These are phyloP conservation scores for Rhyacichthys aspro DNA, from an alignment of 2,797 vertebrate genomes.

Conservation along the genomic window DNA sequence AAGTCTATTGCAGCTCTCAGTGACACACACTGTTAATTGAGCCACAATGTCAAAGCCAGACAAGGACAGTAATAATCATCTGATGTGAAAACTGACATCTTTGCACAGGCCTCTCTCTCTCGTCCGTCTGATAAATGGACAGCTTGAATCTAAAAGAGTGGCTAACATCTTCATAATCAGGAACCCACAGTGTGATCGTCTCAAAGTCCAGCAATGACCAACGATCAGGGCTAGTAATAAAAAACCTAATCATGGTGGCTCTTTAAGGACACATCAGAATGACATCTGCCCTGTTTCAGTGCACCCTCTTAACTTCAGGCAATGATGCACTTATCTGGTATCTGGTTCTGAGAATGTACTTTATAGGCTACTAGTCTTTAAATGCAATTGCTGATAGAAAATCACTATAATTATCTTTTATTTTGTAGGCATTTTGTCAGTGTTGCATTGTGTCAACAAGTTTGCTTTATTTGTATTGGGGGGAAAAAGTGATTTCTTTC, in stretches of 20 bases:
- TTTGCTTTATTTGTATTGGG: too few species aligned
- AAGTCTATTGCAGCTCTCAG: slow-evolving; percentile 41
- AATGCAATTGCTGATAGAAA: too few species aligned
- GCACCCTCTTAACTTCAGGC: slow-evolving; percentile 51
- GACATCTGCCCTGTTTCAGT: slow-evolving; percentile 69
- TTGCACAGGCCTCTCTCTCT: slow-evolving; percentile 62
- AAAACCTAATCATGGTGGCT: slow-evolving; percentile 51
- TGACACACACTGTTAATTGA: slow-evolving; percentile 26
- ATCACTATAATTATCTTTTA: too few species aligned
- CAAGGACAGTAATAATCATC: slow-evolving; percentile 71
- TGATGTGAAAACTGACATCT: slow-evolving; percentile 70
- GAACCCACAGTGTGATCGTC: slow-evolving; percentile 14
- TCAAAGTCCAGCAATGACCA: slow-evolving; percentile 49
- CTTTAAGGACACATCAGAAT: slow-evolving; percentile 62
- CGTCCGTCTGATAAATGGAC: slow-evolving; percentile 69
- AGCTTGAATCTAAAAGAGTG: slow-evolving; percentile 53
- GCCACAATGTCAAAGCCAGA: slow-evolving; percentile 36
- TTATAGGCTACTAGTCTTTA: neutral
- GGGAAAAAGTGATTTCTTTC: too few species aligned
- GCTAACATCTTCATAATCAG: slow-evolving; percentile 71
- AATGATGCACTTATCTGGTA: slow-evolving; percentile 51
- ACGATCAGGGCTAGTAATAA: slow-evolving; percentile 64
- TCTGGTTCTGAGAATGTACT: slow-evolving; percentile 45
- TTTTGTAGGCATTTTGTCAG: too few species aligned
- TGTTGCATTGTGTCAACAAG: too few species aligned